Evolutionary conservation across 2,797 vertebrate species (phyloP).

Genomic region (Periparus ater): DNA sequence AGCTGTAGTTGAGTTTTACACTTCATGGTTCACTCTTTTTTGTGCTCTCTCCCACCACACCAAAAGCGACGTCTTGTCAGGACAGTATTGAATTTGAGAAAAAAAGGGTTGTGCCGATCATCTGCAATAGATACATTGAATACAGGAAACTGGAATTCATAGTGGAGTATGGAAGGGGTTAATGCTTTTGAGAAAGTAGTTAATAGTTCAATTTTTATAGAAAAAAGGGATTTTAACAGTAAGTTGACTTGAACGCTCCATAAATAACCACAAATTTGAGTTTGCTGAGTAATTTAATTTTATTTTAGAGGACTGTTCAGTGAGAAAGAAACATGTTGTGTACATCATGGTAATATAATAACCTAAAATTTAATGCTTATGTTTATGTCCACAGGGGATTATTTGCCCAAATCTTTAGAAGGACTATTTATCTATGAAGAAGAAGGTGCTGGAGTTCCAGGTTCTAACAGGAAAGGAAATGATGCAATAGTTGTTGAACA

Average conservation of each 20-base stretch:
- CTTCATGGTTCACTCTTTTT: background rate
- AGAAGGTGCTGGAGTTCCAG: constrained; percentile 76
- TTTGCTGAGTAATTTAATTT: background rate
- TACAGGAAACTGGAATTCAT: background rate
- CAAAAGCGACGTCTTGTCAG: background rate
- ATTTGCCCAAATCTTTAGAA: constrained; percentile 89
- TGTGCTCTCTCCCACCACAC: background rate
- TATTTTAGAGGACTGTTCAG: background rate
- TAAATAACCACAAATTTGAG: background rate
- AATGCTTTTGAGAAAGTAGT: background rate
- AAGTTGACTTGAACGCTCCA: background rate
- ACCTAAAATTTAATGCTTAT: background rate
- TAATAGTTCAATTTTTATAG: background rate
- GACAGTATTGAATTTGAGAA: background rate
- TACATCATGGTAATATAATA: background rate
- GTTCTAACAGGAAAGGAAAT: constrained; percentile 80
- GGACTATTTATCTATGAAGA: constrained; percentile 96
- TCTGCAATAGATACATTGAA: background rate
- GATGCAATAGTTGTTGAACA: constrained; percentile 98
- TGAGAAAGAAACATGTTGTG: background rate
- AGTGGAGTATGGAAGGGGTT: background rate
- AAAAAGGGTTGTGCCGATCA: background rate
- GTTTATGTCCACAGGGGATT: constrained; percentile 81
- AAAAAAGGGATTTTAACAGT: background rate
- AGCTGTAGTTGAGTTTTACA: background rate